Conservation (phyloP, 1,140 invertebrate genomes). For the Melipona quadrifasciata region DNA sequence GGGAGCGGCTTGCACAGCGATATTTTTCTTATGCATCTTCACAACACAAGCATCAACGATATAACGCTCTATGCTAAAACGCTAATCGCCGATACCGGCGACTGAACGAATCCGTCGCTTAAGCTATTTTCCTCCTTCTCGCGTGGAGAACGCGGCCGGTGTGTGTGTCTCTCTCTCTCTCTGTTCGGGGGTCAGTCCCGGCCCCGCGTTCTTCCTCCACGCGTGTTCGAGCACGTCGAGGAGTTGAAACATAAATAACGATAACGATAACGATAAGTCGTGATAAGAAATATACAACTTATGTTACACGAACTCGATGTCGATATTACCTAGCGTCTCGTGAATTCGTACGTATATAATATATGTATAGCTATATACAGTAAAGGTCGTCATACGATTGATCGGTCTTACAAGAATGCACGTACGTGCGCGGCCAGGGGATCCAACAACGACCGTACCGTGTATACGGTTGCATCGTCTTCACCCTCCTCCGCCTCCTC, state of each 20-base stretch:
- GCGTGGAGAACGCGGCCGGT: slow-evolving; percentile 59
- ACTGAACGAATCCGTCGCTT: slow-evolving; percentile 32
- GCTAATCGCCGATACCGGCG: slow-evolving; percentile 58
- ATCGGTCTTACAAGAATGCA: slow-evolving; percentile 42
- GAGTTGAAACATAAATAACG: slow-evolving; percentile 75
- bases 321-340: slow-evolving; percentile 56
- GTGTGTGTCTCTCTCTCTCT: background rate
- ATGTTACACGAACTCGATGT: slow-evolving; percentile 75
- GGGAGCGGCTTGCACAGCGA: slow-evolving; percentile 74
- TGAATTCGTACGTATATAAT: slow-evolving; percentile 38
- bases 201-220: slow-evolving; percentile 28
- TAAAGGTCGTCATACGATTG: slow-evolving; percentile 49
- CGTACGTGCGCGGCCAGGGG: slow-evolving; percentile 41
- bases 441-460: slow-evolving; percentile 37
- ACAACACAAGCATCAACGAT: slow-evolving; percentile 80
- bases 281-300: slow-evolving; percentile 80
- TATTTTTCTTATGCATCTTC: slow-evolving; percentile 70
- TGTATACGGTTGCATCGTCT: slow-evolving; percentile 35
- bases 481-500: background rate
- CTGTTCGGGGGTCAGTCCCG: background rate
- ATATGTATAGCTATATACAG: slow-evolving; percentile 62
- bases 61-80: slow-evolving; percentile 75
- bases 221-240: slow-evolving; percentile 44
- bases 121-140: slow-evolving; percentile 35
- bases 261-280: slow-evolving; percentile 77